phyloP scores from a whole-genome alignment of 2,888 invertebrate genomes.

The Synergus umbraculus region DNA sequence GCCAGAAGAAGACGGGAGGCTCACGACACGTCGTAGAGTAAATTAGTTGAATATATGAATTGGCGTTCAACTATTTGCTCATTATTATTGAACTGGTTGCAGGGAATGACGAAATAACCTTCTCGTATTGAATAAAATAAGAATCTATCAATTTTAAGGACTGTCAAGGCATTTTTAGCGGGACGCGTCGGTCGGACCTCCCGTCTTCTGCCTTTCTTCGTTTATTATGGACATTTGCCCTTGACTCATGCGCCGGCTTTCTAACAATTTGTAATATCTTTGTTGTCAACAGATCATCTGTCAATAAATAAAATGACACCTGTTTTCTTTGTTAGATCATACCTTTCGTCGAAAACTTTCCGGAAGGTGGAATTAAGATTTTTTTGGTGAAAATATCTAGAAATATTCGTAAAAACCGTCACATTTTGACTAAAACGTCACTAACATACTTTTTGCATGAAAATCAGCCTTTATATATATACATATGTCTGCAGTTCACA shows the following conservation, averaged over 20 bases:
- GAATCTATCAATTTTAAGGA: conserved; percentile 50
- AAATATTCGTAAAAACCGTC: background rate
- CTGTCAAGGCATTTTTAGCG: conserved; percentile 52
- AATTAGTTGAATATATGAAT: conserved; percentile 43
- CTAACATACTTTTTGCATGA: background rate
- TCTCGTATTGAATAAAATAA: conserved; percentile 30
- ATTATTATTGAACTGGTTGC: conserved; percentile 41
- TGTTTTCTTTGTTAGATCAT: background rate
- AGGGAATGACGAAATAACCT: conserved; percentile 20
- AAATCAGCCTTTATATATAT: background rate
- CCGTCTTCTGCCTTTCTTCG: conserved; percentile 57
- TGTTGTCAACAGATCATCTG: background rate
- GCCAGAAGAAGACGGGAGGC: conserved; percentile 59
- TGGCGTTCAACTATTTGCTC: conserved; percentile 42
- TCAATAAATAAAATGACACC: background rate
- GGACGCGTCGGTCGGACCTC: conserved; percentile 52
- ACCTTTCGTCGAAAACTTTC: background rate
- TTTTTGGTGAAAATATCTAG: background rate
- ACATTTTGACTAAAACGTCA: background rate
- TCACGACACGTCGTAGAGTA: conserved; percentile 51
- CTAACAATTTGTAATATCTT: background rate
- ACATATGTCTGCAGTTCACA: background rate
- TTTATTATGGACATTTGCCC: conserved; percentile 10
- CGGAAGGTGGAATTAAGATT: background rate
- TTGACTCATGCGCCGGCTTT: background rate